phyloP scores from a whole-genome alignment of 2,113 vertebrate species.

The Myotis lucifugus region DNA sequence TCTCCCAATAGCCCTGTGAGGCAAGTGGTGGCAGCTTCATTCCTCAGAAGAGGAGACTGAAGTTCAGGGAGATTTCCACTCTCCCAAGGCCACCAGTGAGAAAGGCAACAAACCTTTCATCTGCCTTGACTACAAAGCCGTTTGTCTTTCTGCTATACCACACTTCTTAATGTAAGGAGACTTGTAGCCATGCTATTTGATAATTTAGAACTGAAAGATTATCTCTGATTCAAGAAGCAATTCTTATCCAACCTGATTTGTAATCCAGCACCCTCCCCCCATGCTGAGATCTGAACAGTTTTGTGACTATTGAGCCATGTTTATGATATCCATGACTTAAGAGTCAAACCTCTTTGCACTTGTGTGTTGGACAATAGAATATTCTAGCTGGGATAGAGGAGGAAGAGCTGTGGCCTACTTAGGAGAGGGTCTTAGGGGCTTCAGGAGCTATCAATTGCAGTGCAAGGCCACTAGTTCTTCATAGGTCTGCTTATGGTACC shows the following conservation, averaged over 20 bases:
- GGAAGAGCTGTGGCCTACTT: neutral
- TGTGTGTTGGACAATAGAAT: neutral
- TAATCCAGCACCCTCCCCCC: neutral
- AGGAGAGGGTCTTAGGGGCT: neutral
- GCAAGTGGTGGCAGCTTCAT: neutral
- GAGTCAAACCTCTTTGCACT: neutral
- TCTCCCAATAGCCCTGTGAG: neutral
- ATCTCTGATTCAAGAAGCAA: neutral
- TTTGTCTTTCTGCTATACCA: neutral
- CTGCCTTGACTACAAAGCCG: neutral
- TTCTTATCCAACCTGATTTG: neutral
- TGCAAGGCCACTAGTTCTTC: neutral
- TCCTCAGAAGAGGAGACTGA: neutral
- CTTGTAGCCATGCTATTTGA: neutral
- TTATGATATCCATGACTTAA: neutral
- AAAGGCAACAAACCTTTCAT: neutral
- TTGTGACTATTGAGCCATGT: neutral
- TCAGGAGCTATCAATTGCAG: neutral
- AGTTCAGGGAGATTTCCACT: neutral
- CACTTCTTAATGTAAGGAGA: neutral
- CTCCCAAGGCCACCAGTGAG: neutral
- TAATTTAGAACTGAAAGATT: neutral
- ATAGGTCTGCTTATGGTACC: constrained; percentile 3
- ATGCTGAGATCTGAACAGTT: neutral
- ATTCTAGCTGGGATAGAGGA: neutral